Conservation (phyloP, 2,888 invertebrate species). For the Syritta pipiens region DNA sequence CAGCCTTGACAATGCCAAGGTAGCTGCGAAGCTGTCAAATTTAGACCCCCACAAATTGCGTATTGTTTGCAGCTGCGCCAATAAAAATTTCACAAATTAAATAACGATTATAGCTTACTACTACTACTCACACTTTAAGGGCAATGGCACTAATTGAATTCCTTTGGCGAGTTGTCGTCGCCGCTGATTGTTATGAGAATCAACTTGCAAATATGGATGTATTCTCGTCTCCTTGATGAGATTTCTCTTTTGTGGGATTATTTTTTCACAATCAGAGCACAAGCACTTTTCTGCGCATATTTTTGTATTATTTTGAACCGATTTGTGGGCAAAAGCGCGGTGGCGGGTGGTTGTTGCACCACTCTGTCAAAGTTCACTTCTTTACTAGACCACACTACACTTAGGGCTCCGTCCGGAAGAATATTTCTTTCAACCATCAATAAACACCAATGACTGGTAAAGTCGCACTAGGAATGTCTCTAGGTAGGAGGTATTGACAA, state of each 20-base stretch:
- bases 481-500: neutral
- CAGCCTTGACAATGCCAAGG: too few relatives aligned
- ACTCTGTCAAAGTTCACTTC: slow-evolving; percentile 24
- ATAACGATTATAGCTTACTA: slow-evolving; percentile 1
- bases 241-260: neutral
- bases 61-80: too few relatives aligned
- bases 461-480: neutral
- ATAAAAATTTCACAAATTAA: slow-evolving; percentile 12
- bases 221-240: neutral
- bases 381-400: slow-evolving; percentile 10
- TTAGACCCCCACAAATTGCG: too few relatives aligned
- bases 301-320: slow-evolving; percentile 3
- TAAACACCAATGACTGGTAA: slow-evolving; percentile 9
- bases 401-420: too few relatives aligned
- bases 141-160: slow-evolving; percentile 38
- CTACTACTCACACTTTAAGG: slow-evolving; percentile 32
- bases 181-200: neutral
- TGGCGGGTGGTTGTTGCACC: slow-evolving; percentile 1
- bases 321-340: neutral
- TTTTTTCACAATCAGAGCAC: neutral
- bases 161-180: slow-evolving; percentile 15
- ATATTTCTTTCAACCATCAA: neutral
- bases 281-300: slow-evolving; percentile 41
- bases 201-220: neutral
- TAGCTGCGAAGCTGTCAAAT: too few relatives aligned